Evolutionary conservation across 2,888 invertebrate species (phyloP).

Genomic region (Amphimallon solstitiale): DNA sequence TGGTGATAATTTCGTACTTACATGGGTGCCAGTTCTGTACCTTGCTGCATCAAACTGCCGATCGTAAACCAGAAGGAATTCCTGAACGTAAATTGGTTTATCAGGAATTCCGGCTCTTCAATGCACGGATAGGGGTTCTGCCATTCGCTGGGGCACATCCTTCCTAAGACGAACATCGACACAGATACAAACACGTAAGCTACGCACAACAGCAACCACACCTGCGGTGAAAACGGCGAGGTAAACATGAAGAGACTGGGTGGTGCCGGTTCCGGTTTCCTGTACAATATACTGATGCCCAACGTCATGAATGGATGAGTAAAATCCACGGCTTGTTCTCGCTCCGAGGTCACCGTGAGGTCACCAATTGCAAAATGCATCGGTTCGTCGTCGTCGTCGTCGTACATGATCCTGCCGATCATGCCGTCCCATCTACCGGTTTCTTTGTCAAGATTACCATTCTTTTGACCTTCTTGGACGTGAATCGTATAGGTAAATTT

Average conservation of each 20-base stretch:
- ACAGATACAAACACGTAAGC: conserved; percentile 84
- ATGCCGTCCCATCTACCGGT: conserved; percentile 79
- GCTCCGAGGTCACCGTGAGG: conserved; percentile 85
- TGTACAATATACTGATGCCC: conserved; percentile 90
- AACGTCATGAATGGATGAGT: conserved; percentile 97
- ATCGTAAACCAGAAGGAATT: conserved; percentile 92
- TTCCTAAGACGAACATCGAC: conserved; percentile 80
- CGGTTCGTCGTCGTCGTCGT: conserved; percentile 62
- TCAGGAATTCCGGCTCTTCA: conserved; percentile 82
- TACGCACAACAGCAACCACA: conserved; percentile 86
- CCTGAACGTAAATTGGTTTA: conserved; percentile 84
- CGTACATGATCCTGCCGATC: conserved; percentile 77
- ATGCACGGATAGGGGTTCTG: conserved; percentile 88
- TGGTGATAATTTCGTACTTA: too few species aligned
- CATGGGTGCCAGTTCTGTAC: conserved; percentile 89
- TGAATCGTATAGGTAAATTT: conserved; percentile 87
- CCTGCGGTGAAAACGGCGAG: conserved; percentile 85
- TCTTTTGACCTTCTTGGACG: conserved; percentile 78
- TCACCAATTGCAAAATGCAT: conserved; percentile 88
- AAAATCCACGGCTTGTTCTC: conserved; percentile 91
- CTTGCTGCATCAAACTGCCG: conserved; percentile 86
- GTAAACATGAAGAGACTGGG: conserved; percentile 93
- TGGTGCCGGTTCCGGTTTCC: conserved; percentile 85
- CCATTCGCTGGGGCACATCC: conserved; percentile 89
- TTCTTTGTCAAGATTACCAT: conserved; percentile 73